Conservation (phyloP, 2,797 vertebrate genomes). For the Dryobates pubescens region DNA sequence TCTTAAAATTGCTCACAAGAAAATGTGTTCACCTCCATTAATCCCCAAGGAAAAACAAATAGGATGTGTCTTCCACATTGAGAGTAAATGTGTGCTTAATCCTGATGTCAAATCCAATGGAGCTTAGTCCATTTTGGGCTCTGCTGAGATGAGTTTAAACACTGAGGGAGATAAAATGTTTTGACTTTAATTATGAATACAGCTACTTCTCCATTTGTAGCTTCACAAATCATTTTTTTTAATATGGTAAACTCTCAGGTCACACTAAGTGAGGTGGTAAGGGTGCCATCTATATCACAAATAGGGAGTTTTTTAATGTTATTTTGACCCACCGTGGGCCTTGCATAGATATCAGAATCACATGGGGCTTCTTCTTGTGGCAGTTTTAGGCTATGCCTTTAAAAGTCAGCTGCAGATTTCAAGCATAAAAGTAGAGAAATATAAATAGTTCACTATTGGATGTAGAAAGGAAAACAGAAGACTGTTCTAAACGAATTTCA, state of each 20-base stretch:
- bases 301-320: accelerated
- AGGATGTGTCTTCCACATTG: neutral
- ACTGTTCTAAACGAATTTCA: too few relatives aligned
- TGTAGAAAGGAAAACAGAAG: too few relatives aligned
- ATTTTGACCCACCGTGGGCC: neutral
- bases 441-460: too few relatives aligned
- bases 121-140: neutral
- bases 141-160: neutral
- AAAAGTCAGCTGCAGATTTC: too few relatives aligned
- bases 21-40: neutral
- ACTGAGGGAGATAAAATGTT: neutral
- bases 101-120: neutral
- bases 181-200: neutral
- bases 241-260: neutral
- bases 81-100: neutral
- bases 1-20: neutral
- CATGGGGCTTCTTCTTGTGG: neutral
- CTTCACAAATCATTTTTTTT: neutral
- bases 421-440: too few relatives aligned
- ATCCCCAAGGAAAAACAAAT: neutral
- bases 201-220: neutral
- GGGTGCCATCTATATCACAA: neutral
- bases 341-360: neutral
- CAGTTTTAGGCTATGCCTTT: too few relatives aligned
- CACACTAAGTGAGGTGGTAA: neutral